Conservation (phyloP, 2,888 invertebrate species). For the Hypsopygia costalis region DNA sequence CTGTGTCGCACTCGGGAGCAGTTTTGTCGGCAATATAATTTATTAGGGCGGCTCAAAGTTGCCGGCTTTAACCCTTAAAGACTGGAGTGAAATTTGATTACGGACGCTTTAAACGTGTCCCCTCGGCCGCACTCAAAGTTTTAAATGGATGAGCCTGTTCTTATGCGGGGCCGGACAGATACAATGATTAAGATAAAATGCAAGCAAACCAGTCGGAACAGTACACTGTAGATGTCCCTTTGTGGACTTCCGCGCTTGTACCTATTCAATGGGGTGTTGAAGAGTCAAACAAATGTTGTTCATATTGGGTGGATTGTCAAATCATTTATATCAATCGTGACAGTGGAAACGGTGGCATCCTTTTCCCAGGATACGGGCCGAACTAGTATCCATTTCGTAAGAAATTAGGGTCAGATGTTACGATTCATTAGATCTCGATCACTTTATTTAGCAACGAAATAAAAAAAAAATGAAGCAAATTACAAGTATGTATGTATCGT, state of each 20-base stretch:
- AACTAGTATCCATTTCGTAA: not conserved
- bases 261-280: constrained; percentile 30
- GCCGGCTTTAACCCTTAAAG: constrained; percentile 76
- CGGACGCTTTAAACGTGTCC: constrained; percentile 70
- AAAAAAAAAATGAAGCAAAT: too few relatives aligned
- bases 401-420: constrained; percentile 1
- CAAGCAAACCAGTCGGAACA: constrained; percentile 18
- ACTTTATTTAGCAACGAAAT: too few relatives aligned
- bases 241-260: constrained; percentile 7
- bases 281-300: constrained; percentile 16
- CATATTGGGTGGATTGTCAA: constrained; percentile 36
- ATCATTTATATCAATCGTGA: constrained; percentile 54
- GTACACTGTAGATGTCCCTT: constrained; percentile 3
- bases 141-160: constrained; percentile 61
- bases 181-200: constrained; percentile 25
- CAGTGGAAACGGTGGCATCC: constrained; percentile 36
- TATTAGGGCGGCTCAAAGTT: constrained; percentile 77
- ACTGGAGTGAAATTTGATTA: constrained; percentile 78
- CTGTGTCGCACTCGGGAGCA: constrained; percentile 77
- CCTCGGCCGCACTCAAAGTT: constrained; percentile 58
- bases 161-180: constrained; percentile 22
- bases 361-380: constrained; percentile 25
- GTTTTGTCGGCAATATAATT: constrained; percentile 80
- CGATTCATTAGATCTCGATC: not conserved
- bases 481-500: too few relatives aligned